phyloP scores from a whole-genome alignment of 1,140 invertebrate genomes.

The Temnothorax curvispinosus region DNA sequence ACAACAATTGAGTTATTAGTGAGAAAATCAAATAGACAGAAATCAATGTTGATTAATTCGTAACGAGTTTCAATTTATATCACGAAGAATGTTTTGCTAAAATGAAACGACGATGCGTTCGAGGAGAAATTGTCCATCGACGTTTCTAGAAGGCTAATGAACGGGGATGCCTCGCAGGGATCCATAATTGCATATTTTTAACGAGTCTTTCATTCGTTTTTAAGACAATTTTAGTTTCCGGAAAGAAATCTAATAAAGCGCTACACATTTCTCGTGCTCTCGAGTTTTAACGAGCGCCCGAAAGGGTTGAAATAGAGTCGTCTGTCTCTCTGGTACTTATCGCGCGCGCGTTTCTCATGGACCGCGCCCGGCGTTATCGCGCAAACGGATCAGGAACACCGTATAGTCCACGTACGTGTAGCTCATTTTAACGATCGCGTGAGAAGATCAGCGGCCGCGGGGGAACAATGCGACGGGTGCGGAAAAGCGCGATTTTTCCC shows the following conservation, averaged over 20 bases:
- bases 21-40: neutral
- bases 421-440: slow-evolving; percentile 24
- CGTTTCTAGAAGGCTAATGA: neutral
- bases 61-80: neutral
- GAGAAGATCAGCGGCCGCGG: slow-evolving; percentile 13
- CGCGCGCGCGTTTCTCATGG: neutral
- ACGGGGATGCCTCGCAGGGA: neutral
- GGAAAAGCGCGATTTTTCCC: slow-evolving; percentile 24
- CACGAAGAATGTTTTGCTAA: neutral
- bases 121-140: neutral
- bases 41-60: neutral
- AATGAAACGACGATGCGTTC: neutral
- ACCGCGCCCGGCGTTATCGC: neutral
- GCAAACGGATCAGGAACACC: neutral
- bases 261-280: neutral
- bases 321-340: neutral
- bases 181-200: neutral
- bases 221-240: neutral
- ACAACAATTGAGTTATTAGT: neutral
- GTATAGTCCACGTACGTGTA: neutral
- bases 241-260: neutral
- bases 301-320: neutral
- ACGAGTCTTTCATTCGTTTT: neutral
- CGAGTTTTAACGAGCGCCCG: neutral
- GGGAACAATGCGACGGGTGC: slow-evolving; percentile 4